phyloP scores from a whole-genome alignment of 2,888 invertebrate species.

The Pinctada fucata region DNA sequence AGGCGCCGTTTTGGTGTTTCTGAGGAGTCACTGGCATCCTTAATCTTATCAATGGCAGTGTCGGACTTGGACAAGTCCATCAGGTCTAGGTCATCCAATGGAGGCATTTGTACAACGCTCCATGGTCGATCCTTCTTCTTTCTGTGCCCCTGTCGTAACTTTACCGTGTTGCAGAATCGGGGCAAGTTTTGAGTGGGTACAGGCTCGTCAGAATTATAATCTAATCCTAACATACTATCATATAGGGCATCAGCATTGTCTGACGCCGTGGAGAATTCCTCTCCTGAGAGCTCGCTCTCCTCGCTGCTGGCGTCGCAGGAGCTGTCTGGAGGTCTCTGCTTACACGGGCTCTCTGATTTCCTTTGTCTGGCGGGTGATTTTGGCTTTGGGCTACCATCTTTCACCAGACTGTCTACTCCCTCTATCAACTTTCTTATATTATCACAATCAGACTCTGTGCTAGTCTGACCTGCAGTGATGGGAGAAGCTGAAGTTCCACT shows the following conservation, averaged over 20 bases:
- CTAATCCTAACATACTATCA: slow-evolving; percentile 65
- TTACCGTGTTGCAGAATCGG: slow-evolving; percentile 54
- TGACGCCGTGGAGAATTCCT: slow-evolving; percentile 64
- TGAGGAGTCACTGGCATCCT: slow-evolving; percentile 50
- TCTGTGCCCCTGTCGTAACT: slow-evolving; percentile 47
- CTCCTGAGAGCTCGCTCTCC: slow-evolving; percentile 58
- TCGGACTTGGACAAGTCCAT: slow-evolving; percentile 90
- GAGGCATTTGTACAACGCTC: slow-evolving; percentile 92
- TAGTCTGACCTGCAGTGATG: slow-evolving; percentile 34
- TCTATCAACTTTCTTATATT: slow-evolving; percentile 66
- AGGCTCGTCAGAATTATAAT: slow-evolving; percentile 63
- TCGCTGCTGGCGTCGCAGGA: slow-evolving; percentile 72
- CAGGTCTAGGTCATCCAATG: slow-evolving; percentile 79
- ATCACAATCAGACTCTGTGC: slow-evolving; percentile 48
- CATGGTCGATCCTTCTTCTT: slow-evolving; percentile 82
- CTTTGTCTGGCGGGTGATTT: slow-evolving; percentile 34
- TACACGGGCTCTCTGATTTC: slow-evolving; percentile 31
- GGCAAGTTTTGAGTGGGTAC: slow-evolving; percentile 47
- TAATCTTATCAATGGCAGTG: slow-evolving; percentile 86
- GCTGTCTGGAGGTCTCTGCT: slow-evolving; percentile 52
- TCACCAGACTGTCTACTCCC: slow-evolving; percentile 65
- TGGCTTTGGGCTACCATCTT: slow-evolving; percentile 35
- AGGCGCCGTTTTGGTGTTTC: slow-evolving; percentile 40
- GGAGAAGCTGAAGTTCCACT: slow-evolving; percentile 61
- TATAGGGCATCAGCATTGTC: slow-evolving; percentile 66